phyloP scores from a whole-genome alignment of 2,888 invertebrate species.

The Branchipolynoe longqiensis region DNA sequence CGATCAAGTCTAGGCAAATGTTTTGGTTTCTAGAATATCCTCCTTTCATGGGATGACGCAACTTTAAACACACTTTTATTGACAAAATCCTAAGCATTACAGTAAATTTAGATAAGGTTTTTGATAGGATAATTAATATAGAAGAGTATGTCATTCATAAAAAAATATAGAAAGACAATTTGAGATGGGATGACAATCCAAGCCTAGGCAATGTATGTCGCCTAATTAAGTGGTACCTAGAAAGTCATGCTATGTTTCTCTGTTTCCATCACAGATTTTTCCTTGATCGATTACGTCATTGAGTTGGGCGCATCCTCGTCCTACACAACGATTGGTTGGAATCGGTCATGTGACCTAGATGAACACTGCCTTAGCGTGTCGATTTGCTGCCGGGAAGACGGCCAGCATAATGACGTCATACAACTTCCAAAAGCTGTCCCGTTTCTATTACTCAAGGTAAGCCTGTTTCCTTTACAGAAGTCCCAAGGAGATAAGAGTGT shows the following conservation, averaged over 20 bases:
- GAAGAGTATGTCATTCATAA: background rate
- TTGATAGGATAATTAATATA: background rate
- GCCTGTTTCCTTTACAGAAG: too few species aligned
- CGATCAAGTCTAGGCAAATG: too few species aligned
- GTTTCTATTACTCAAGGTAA: conserved; percentile 2
- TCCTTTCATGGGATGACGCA: too few species aligned
- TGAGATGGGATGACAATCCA: too few species aligned
- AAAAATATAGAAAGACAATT: too few species aligned
- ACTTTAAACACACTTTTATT: too few species aligned
- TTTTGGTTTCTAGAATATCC: too few species aligned
- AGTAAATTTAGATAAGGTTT: background rate
- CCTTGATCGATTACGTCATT: background rate
- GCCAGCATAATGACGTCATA: background rate
- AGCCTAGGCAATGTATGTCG: too few species aligned
- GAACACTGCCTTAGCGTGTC: background rate
- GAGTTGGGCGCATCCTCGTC: background rate
- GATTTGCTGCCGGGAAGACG: background rate
- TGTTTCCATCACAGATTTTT: background rate
- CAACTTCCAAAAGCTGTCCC: background rate
- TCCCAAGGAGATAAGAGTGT: too few species aligned
- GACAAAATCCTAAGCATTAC: too few species aligned
- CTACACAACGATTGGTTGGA: background rate
- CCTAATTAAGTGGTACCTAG: too few species aligned
- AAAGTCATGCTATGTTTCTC: too few species aligned
- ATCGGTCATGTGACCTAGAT: background rate